These are phyloP conservation scores for Enteromius radiatus DNA, from an alignment of 2,797 vertebrate species.

Conservation along the genomic window DNA sequence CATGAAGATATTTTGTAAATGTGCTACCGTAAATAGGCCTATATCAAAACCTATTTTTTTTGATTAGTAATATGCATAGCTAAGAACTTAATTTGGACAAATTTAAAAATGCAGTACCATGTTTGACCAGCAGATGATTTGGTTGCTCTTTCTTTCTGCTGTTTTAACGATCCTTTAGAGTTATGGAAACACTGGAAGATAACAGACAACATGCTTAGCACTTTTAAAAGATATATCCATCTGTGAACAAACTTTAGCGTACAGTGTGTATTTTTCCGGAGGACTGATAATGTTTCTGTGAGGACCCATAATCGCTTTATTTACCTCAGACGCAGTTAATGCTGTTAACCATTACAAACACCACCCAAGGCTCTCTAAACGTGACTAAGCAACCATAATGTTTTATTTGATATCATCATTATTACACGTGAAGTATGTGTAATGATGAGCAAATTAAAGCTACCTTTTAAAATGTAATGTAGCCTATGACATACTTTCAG, in stretches of 20 bases:
- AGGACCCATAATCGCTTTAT: not conserved
- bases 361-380: not conserved
- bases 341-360: not conserved
- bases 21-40: too few species aligned
- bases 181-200: not conserved
- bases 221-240: not conserved
- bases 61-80: not conserved
- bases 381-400: conserved; percentile 9
- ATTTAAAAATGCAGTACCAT: not conserved
- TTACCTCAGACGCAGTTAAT: conserved; percentile 3
- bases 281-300: not conserved
- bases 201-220: not conserved
- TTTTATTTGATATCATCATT: not conserved
- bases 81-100: not conserved
- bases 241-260: not conserved
- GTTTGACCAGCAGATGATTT: not conserved
- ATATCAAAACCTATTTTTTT: not conserved
- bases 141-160: not conserved
- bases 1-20: too few species aligned
- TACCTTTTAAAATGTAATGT: not conserved
- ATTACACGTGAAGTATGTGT: too few species aligned
- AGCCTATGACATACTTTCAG: too few species aligned
- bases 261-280: not conserved
- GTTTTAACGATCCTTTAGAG: not conserved
- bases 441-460: not conserved